Percentiles rank a stretch among this genome's conserved stretches.
Evolutionary conservation across 1,140 invertebrate species (phyloP).

Genomic region (Trachelipus rathkii): DNA sequence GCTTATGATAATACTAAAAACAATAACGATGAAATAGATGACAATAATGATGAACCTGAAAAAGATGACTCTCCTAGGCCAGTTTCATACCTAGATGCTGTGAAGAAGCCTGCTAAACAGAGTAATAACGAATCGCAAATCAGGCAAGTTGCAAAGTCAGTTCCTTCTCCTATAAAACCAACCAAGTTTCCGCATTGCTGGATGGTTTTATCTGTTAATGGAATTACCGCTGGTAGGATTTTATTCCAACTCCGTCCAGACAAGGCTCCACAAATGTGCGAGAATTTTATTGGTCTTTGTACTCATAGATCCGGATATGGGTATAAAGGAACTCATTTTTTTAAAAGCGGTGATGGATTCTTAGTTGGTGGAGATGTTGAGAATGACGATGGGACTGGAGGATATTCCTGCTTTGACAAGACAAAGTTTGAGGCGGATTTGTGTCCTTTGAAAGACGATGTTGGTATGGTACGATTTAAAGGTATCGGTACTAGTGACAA

Average conservation of each 20-base stretch:
- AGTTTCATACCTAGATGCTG: slow-evolving; percentile 43
- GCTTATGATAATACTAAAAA: neutral
- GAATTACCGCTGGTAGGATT: slow-evolving; percentile 35
- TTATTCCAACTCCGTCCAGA: slow-evolving; percentile 43
- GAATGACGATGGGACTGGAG: slow-evolving; percentile 42
- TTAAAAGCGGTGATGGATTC: slow-evolving; percentile 44
- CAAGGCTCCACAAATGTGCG: slow-evolving; percentile 44
- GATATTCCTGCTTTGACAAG: slow-evolving; percentile 37
- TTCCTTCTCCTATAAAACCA: slow-evolving; percentile 18
- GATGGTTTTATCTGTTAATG: slow-evolving; percentile 42
- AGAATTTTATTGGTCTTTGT: slow-evolving; percentile 42
- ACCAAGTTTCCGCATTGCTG: slow-evolving; percentile 44
- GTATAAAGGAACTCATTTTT: slow-evolving; percentile 44
- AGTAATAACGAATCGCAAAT: slow-evolving; percentile 29
- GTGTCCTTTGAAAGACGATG: slow-evolving; percentile 44
- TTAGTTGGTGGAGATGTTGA: slow-evolving; percentile 44
- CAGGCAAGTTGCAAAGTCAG: slow-evolving; percentile 24
- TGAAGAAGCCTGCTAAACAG: slow-evolving; percentile 44
- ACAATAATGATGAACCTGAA: neutral
- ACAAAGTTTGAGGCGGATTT: slow-evolving; percentile 42
- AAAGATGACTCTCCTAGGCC: slow-evolving; percentile 25
- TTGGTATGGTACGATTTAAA: slow-evolving; percentile 43
- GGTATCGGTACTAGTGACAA: slow-evolving; percentile 43
- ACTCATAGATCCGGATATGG: slow-evolving; percentile 42
- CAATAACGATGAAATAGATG: neutral